These are phyloP conservation scores for Drosophila monieri DNA, from an alignment of 2,888 invertebrate genomes.

Conservation along the genomic window DNA sequence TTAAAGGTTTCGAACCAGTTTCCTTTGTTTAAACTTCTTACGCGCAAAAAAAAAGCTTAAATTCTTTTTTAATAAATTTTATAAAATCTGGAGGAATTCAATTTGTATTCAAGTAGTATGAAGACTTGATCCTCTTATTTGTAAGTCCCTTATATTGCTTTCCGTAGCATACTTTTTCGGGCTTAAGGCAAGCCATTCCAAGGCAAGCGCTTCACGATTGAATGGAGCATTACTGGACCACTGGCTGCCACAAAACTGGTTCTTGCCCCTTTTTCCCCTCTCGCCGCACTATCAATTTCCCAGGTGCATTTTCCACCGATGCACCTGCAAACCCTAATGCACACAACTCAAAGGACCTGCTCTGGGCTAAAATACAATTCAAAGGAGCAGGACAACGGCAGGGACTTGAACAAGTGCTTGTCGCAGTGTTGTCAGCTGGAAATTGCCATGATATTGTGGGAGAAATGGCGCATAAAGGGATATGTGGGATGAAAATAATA, in stretches of 20 bases:
- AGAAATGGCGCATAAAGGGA: not conserved
- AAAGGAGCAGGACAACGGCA: slow-evolving; percentile 1
- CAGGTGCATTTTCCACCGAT: slow-evolving; percentile 7
- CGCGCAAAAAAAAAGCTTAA: not conserved
- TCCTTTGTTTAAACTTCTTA: not conserved
- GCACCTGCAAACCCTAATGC: slow-evolving; percentile 35
- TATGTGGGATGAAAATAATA: too few species aligned
- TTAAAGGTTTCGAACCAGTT: slow-evolving; percentile 1
- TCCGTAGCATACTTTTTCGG: slow-evolving; percentile 18
- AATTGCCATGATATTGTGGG: not conserved
- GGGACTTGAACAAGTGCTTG: not conserved
- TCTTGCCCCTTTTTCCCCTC: not conserved
- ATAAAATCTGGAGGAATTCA: not conserved
- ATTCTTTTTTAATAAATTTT: too few species aligned
- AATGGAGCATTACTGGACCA: slow-evolving; percentile 20
- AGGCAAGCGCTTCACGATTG: slow-evolving; percentile 28
- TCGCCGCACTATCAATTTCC: not conserved
- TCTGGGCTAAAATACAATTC: slow-evolving; percentile 12
- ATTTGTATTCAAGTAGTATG: slow-evolving; percentile 1
- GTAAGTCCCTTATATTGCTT: not conserved
- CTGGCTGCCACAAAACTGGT: slow-evolving; percentile 25
- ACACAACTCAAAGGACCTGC: slow-evolving; percentile 26
- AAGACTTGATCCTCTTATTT: not conserved
- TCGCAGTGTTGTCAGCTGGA: slow-evolving; percentile 6
- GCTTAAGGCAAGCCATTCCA: slow-evolving; percentile 19